Evolutionary conservation across 1,140 invertebrate species (phyloP), one percentile per base, ranked within the genome.

Genomic region (Pseudomyrmex cubaensis): DNA sequence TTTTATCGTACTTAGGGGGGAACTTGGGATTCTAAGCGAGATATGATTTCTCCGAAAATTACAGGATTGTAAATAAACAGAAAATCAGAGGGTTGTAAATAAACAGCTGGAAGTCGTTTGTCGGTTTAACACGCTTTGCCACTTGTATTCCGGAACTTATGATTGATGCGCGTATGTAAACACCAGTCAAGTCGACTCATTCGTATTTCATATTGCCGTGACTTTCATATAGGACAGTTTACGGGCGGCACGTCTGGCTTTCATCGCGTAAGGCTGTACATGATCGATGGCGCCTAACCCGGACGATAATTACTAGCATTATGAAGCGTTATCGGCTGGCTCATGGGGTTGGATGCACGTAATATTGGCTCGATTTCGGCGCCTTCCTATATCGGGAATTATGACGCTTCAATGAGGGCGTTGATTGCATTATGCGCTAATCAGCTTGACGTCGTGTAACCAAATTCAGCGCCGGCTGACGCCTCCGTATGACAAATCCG

Each of bases 331-430:
- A 90, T 90, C 88, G 75, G 72, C 75, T 77, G 61, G 77, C 61
- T 76, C 73, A 85, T 62, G 66, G 73, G 52, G 54, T 76, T 69
- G 69, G 72, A 73, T 74, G 82, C 25, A 46, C 75, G 85, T 86
- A 85, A 87, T 90, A 87, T 89, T 87, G 86, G 85, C 83, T 64
- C 80, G 66, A 59, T 86, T 85, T 82, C 66, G 75, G 67, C 50
- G 76, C 82, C 35, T 80, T 77, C 75, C 59, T 82, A 75, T 76
- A 86, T 76, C 82, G 50, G 77, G 82, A 88, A 90, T 89, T 90
- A 91, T 88, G 89, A 88, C 62, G 89, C 87, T 85, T 86, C 86
- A 87, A 89, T 90, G 87, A 91, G 87, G 86, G 76, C 48, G 66
- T 72, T 80, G 76, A 80, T 80, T 80, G 56, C 76, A 80, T 80